Base-by-base conservation (phyloP, 1,140 invertebrate species). In the Apis cerana region DNA sequence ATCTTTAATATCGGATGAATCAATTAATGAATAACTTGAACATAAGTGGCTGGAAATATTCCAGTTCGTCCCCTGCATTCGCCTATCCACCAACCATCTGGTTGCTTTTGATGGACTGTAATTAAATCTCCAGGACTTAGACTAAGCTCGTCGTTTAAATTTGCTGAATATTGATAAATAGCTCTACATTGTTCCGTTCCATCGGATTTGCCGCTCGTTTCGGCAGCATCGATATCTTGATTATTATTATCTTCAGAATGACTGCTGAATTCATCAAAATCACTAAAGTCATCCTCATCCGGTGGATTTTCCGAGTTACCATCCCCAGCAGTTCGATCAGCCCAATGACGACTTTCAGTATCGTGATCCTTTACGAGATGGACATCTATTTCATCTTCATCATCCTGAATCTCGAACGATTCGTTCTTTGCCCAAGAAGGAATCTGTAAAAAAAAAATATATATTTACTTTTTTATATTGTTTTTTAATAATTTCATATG, bases 11-110 rank as follows among this genome's bases (percentile, higher is more conserved):
- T 9, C 71, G 58, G 23, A 61, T 17, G 27, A 59, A 59, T n/a
- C 3, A 4, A 78, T 88, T 76, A 94, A 78, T 91, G 89, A 82
- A 94, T 92, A 59, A 93, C 87, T 95, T 98, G 97, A 5, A 99
- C 98, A 90, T 99, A 99, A 9, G 98, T 98, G 2, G 98, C 98
- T 1, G 98, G 98, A 90, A 99, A 99, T 85, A 98, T 98, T 50
- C 98, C 98, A 72, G 97, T 96, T 75, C 95, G 95, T 52, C 98
- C 98, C 81, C 97, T 96, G 67, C 98, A 95, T 87, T 98, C 97
- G 15, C 98, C 98, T 72, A 98, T 96, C 98, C 98, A 99, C 98
- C 98, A 99, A 11, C 98, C 98, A 91, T 98, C 97, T n/a, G 97
- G 96, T 91, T 98, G 97, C 91, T 98, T 98, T 88, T 97, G 97